Conservation (phyloP, 2,113 vertebrate species). For the Petromus typicus region DNA sequence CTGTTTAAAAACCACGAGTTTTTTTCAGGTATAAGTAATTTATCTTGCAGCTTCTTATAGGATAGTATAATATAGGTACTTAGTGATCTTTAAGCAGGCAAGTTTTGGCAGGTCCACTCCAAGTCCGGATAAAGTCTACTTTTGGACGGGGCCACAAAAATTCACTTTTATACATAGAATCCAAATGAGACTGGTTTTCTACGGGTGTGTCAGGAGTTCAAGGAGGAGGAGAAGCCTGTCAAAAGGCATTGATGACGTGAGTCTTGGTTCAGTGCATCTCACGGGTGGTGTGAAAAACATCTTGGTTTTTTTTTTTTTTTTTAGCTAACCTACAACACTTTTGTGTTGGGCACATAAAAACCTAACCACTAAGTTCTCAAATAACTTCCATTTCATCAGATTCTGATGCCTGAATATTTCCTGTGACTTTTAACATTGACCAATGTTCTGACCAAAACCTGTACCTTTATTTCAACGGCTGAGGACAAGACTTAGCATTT, state of each 20-base stretch:
- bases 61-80: not conserved
- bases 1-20: not conserved
- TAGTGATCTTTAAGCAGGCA: not conserved
- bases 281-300: constrained; percentile 25
- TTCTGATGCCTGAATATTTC: constrained; percentile 70
- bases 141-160: not conserved
- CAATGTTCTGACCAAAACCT: constrained; percentile 60
- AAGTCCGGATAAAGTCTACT: not conserved
- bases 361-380: constrained; percentile 66
- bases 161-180: constrained; percentile 10
- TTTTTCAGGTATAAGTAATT: not conserved
- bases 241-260: constrained; percentile 48
- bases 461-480: constrained; percentile 20
- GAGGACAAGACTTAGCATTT: constrained; percentile 59
- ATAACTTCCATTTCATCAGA: constrained; percentile 10
- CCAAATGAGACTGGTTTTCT: constrained; percentile 43
- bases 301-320: constrained; percentile 29
- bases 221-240: not conserved
- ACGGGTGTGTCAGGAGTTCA: not conserved
- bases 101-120: not conserved
- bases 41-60: not conserved
- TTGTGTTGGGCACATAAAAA: constrained; percentile 48
- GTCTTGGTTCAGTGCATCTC: constrained; percentile 33
- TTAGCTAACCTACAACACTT: constrained; percentile 9
- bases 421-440: constrained; percentile 73